Base-by-base conservation (phyloP, 2,113 vertebrate species). In the Odobenus rosmarus region DNA sequence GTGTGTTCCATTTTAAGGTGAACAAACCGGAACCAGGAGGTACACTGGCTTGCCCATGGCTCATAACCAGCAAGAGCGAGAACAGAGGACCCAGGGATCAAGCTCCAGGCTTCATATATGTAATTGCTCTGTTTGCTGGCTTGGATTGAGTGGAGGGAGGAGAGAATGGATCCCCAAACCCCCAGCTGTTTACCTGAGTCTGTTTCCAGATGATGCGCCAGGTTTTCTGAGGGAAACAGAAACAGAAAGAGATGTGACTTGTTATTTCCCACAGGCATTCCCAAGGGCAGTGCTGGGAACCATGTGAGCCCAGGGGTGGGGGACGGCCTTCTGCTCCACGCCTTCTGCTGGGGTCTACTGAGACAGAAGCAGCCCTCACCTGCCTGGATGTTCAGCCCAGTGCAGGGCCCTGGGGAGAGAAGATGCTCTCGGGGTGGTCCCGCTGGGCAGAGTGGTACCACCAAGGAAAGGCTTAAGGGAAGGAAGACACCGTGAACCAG, bases 171-270 rank as follows among this genome's bases (percentile, higher is more conserved):
- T 18, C 33, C 33, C 15, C 1, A 8, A 28, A 0, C n/a, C n/a
- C 31, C 46, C 39, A 23, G 46, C 8, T 90, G 19, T 62, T 96
- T 97, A 97, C 97, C 96, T 96, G 97, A 81, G n/a, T 95, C 88
- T 39, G 74, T 88, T 69, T 96, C 94, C 96, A 97, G 62, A 26
- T 97, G 97, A 36, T 15, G 84, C n/a, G 28, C 76, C 98, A 97
- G 76, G 31, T 79, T 97, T 95, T 97, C 97, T 98, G 83, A 42
- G 81, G 83, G 57, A 96, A 95, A 24, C 12, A 94, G 81, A 96
- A 90, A 92, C 7, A 88, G 77, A 96, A 62, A 93, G 36, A 57
- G 62, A n/a, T 77, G 85, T 81, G 67, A 97, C 42, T 51, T 14
- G 21, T 14, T 87, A 7, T 39, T 88, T 93, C 36, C 51, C 51